These are phyloP conservation scores for Pseudonaja textilis DNA, from an alignment of 2,113 vertebrate species.

Conservation along the genomic window DNA sequence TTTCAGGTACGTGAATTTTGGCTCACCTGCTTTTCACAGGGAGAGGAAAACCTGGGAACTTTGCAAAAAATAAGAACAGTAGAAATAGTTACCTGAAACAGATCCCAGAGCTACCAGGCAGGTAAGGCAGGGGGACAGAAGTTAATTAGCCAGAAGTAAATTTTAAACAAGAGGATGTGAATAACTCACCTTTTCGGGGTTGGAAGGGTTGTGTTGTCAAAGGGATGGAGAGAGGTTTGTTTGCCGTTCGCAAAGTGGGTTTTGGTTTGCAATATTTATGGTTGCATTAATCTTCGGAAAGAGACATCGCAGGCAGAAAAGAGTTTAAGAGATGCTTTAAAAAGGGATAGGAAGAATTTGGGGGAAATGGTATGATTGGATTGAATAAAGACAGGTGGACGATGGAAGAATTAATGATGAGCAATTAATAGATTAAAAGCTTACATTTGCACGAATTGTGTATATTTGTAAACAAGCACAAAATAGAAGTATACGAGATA, in stretches of 20 bases:
- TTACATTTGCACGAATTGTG: too few species aligned
- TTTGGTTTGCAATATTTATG: neutral
- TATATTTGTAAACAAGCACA: too few species aligned
- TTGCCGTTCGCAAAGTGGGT: neutral
- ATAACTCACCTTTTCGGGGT: neutral
- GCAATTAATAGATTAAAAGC: too few species aligned
- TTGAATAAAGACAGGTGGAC: too few species aligned
- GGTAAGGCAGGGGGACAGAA: neutral
- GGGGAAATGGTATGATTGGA: too few species aligned
- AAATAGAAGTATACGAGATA: too few species aligned
- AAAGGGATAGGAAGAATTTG: neutral
- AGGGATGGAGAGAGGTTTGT: neutral
- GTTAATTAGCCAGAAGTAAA: neutral
- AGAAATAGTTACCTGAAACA: neutral
- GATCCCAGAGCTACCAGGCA: neutral
- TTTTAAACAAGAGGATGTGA: neutral
- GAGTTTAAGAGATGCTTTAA: neutral
- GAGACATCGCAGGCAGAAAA: neutral
- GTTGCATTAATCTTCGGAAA: neutral
- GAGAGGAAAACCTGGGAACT: neutral
- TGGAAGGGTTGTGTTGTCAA: neutral
- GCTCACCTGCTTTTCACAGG: neutral
- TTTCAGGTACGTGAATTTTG: neutral
- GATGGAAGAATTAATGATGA: too few species aligned
- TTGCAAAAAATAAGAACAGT: neutral